Evolutionary conservation across 2,888 invertebrate genomes (phyloP), one percentile per base, ranked within the genome.

Genomic region (Diaprepes abbreviatus): DNA sequence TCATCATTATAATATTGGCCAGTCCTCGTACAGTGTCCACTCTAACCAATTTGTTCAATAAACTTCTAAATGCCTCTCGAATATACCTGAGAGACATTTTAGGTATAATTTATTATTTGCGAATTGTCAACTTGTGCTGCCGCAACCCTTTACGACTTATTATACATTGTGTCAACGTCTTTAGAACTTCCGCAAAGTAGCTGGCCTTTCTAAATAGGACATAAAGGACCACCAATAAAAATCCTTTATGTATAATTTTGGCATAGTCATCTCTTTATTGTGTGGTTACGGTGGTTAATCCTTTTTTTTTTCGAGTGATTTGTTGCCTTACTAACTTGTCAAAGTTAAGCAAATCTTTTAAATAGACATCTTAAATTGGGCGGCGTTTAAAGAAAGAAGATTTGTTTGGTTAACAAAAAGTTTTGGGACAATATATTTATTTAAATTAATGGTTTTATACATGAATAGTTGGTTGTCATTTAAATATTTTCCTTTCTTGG

Each of bases 321-420:
- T 70, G 70, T 70, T 70, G 65, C 70, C 54, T 64, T 70, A 54
- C 54, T 35, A 65, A 59, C 59, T 65, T 70, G 70, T 70, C 70
- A 70, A 54, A 60, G 64, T 65, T 59, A 69, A 65, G 65, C 70
- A 54, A 70, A 70, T 63, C 62, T 45, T 38, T 67, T 55, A 43
- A 67, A 67, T 52, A 36, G 66, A 31, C 40, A 31, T 52, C 33
- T 52, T 17, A 62, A 54, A 60, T 60, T 55, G 54, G 67, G 43
- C 67, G 67, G 67, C 48, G 7, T 60, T 60, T 67, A 36, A 55
- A 50, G 40, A 59, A 62, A 67, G 55, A 54, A 35, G 43, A 67
- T 48, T 54, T 67, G 55, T 67, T 67, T 67, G 55, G 35, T 60
- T 59, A 59, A 66, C 59, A 66, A 59, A 40, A 45, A 60, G 60